Percentiles rank a stretch among this genome's conserved stretches.
phyloP scores from a whole-genome alignment of 2,797 vertebrate genomes.

The Pantherophis alleghaniensis region DNA sequence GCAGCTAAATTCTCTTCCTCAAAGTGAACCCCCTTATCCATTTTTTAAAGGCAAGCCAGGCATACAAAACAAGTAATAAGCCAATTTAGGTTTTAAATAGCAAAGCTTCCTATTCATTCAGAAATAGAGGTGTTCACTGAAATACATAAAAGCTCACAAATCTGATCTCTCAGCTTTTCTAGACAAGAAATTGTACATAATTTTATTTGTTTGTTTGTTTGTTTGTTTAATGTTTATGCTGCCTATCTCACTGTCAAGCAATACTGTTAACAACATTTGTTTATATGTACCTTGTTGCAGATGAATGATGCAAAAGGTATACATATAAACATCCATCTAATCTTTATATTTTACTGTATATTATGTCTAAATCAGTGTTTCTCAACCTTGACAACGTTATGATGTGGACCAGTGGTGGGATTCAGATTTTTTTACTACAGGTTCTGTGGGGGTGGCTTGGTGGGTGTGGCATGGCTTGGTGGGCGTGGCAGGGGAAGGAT shows the following conservation, averaged over 20 bases:
- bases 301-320: background rate
- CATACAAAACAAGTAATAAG: background rate
- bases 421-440: too few relatives aligned
- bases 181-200: background rate
- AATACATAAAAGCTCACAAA: background rate
- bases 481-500: too few relatives aligned
- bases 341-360: background rate
- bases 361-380: background rate
- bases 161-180: background rate
- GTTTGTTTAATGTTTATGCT: background rate
- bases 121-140: background rate
- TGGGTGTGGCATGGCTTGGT: too few relatives aligned
- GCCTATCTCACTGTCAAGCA: background rate
- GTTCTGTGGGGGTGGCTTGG: too few relatives aligned
- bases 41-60: background rate
- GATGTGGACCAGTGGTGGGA: background rate
- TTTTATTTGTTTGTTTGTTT: background rate
- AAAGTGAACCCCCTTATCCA: background rate
- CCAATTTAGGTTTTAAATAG: background rate
- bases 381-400: background rate
- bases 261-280: background rate
- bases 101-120: background rate
- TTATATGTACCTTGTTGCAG: background rate
- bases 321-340: background rate
- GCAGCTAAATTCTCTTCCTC: background rate